phyloP scores from a whole-genome alignment of 2,113 vertebrate species.

The Typhlomys cinereus region DNA sequence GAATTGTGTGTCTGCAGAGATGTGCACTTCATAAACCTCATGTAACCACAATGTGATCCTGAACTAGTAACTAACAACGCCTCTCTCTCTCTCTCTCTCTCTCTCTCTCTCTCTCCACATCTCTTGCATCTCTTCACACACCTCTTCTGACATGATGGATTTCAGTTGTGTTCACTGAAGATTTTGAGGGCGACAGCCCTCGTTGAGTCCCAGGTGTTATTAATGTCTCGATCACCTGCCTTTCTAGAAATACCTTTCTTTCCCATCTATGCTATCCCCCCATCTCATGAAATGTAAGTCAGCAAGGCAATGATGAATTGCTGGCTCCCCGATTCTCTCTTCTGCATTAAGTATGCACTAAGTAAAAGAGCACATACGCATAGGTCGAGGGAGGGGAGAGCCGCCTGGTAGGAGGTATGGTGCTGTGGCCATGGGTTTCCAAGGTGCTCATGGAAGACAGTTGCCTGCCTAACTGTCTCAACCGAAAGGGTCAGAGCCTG shows the following conservation, averaged over 20 bases:
- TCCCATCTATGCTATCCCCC: background rate
- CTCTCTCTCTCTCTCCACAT: background rate
- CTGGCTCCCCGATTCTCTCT: background rate
- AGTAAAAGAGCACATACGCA: background rate
- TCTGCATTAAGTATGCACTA: background rate
- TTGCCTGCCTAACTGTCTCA: rapidly evolving
- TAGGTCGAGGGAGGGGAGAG: background rate
- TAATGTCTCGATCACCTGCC: constrained; percentile 43
- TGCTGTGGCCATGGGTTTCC: too few relatives aligned
- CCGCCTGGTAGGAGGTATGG: rapidly evolving
- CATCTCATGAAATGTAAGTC: constrained; percentile 14
- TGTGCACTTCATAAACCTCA: background rate
- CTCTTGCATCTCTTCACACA: background rate
- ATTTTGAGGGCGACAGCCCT: background rate
- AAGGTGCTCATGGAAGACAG: rapidly evolving
- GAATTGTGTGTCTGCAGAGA: background rate
- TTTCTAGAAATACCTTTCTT: constrained; percentile 44
- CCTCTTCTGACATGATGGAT: background rate
- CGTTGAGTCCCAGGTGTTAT: constrained; percentile 39
- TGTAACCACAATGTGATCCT: background rate
- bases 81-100: background rate
- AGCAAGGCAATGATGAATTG: constrained; percentile 10
- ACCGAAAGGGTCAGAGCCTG: background rate
- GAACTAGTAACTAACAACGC: background rate
- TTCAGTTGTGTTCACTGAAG: constrained; percentile 25